Evolutionary conservation across 2,113 vertebrate genomes (phyloP), one percentile per base, ranked within the genome.

Genomic region (Nestor notabilis): DNA sequence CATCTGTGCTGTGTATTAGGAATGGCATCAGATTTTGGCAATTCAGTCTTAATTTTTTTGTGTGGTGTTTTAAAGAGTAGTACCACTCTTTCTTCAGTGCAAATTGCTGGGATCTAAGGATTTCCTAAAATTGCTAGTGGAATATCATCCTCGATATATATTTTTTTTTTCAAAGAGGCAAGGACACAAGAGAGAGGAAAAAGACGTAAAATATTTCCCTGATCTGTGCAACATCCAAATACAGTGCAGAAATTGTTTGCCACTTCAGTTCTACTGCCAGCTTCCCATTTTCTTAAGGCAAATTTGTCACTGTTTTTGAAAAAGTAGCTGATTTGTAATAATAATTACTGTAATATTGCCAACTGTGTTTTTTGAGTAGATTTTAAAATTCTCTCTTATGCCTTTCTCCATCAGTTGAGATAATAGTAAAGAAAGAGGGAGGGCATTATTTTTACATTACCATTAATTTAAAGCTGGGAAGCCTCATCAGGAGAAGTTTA

Each of bases 11-110:
- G 33, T 75, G 81, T 89, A 81, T 85, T 92, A 91, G 61, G 61
- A 96, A 92, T 41, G 33, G 41, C 47, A 68, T 70, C 44, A 78
- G n/a, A 75, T 94, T 93, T 87, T 93, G 72, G 52, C 74, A 84
- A 82, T 75, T 64, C 17, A 77, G 23, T 81, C 2, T 66, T 90
- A 55, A 46, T 61, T 61, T 25, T 83, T 82, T 21, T 46, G 5
- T 33, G 29, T 84, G 69, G 33, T 70, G 13, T 35, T 89, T 92
- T 69, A 68, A 95, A 87, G 27, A 75, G 11, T 71, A 84, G 9
- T 29, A 85, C 16, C 12, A 47, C 5, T 56, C 17, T 78, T 81
- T 63, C 21, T 89, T 81, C 77, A 35, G 14, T 1, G 8, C n/a
- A 64, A 68, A 8, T 65, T 65, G 12, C 46, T 87, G 46, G 29